phyloP scores from a whole-genome alignment of 2,888 invertebrate species.

The Pharmacophagus antenor region DNA sequence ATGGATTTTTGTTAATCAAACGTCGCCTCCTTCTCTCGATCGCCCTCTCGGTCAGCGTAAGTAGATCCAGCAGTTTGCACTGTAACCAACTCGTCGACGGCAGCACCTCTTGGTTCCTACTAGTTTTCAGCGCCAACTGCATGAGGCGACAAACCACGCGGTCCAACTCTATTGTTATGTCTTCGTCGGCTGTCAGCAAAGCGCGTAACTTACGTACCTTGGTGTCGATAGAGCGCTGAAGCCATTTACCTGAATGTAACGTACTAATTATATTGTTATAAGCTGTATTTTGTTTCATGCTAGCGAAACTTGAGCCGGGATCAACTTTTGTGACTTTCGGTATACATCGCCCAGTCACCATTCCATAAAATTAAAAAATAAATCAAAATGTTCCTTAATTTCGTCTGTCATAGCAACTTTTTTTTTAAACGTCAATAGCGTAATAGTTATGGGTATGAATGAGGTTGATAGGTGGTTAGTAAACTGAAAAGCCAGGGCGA shows the following conservation, averaged over 20 bases:
- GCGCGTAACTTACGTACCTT: conserved; percentile 60
- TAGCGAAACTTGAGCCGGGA: background rate
- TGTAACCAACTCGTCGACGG: conserved; percentile 64
- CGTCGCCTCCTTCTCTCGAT: conserved; percentile 54
- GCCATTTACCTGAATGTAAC: conserved; percentile 48
- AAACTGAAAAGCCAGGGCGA: too few relatives aligned
- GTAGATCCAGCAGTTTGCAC: conserved; percentile 62
- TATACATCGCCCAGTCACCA: too few relatives aligned
- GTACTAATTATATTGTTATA: background rate
- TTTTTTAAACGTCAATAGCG: too few relatives aligned
- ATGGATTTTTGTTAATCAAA: conserved; percentile 46
- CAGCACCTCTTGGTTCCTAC: conserved; percentile 44
- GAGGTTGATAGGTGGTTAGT: too few relatives aligned
- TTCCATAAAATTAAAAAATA: too few relatives aligned
- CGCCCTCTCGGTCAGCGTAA: conserved; percentile 65
- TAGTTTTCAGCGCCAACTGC: conserved; percentile 58
- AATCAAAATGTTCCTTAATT: too few relatives aligned
- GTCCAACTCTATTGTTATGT: conserved; percentile 60
- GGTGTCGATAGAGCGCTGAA: conserved; percentile 59
- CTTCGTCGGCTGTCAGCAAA: conserved; percentile 59
- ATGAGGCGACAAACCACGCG: conserved; percentile 62
- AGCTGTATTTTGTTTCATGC: background rate
- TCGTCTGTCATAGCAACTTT: too few relatives aligned
- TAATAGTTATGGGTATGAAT: too few relatives aligned
- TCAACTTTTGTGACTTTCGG: too few relatives aligned